Conservation (phyloP, 2,888 invertebrate genomes). For the Aporophyla lueneburgensis region DNA sequence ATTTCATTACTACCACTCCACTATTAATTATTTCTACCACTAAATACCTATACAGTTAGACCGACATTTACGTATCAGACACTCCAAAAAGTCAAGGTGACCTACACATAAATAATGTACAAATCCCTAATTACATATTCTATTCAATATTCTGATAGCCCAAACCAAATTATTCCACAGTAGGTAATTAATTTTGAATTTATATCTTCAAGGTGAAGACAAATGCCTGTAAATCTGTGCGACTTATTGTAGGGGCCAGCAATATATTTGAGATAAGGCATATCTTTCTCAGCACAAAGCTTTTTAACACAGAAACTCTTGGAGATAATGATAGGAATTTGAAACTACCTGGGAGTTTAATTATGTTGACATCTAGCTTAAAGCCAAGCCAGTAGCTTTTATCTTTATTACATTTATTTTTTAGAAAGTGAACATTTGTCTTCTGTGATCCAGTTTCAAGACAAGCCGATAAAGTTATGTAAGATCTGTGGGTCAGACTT, state of each 20-base stretch:
- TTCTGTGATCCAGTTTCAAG: not conserved
- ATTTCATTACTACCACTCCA: not conserved
- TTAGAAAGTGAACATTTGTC: not conserved
- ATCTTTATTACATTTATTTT: slow-evolving; percentile 6
- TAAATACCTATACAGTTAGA: not conserved
- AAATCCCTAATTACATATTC: slow-evolving; percentile 10
- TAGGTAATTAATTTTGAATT: slow-evolving; percentile 36
- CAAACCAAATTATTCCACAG: slow-evolving; percentile 23
- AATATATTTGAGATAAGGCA: slow-evolving; percentile 42
- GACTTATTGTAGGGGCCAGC: slow-evolving; percentile 24
- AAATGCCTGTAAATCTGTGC: slow-evolving; percentile 44
- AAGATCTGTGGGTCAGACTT: not conserved
- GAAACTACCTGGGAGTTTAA: slow-evolving; percentile 15
- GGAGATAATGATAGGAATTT: slow-evolving; percentile 22
- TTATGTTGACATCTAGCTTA: slow-evolving; percentile 12
- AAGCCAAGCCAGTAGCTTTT: not conserved
- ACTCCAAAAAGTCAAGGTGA: slow-evolving; percentile 41
- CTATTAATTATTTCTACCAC: slow-evolving; percentile 7
- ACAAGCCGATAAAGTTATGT: not conserved
- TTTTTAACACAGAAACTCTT: slow-evolving; percentile 40
- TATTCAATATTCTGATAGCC: slow-evolving; percentile 13
- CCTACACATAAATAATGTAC: slow-evolving; percentile 26
- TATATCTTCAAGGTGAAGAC: slow-evolving; percentile 19
- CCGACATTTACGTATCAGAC: slow-evolving; percentile 10
- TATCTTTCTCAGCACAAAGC: slow-evolving; percentile 30